Conservation (phyloP, 2,113 vertebrate genomes). For the Butorides virescens region DNA sequence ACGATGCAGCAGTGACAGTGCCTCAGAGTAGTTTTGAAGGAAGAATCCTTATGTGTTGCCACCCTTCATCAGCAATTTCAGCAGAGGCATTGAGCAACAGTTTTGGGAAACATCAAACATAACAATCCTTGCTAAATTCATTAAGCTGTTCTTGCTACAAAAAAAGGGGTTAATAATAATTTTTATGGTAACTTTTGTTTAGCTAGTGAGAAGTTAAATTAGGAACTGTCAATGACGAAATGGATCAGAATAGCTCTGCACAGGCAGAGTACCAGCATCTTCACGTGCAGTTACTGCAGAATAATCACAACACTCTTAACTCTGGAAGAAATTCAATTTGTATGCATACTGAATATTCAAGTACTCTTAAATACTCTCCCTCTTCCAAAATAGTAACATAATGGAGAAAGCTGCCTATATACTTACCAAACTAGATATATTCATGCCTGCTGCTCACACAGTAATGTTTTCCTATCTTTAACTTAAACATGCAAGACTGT, state of each 20-base stretch:
- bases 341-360: neutral
- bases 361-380: neutral
- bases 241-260: neutral
- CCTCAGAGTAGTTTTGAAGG: neutral
- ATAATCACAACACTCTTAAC: neutral
- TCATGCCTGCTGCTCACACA: neutral
- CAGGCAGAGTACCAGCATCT: neutral
- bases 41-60: neutral
- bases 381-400: neutral
- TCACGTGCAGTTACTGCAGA: neutral
- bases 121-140: neutral
- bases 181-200: neutral
- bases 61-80: neutral
- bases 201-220: neutral
- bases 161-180: neutral
- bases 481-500: neutral
- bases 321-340: neutral
- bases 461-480: neutral
- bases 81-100: neutral
- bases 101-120: neutral
- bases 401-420: neutral
- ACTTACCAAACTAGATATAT: neutral
- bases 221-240: neutral
- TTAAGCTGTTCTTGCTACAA: neutral
- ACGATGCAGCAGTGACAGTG: fast-evolving